Evolutionary conservation across 92 coral and sea anemone genomes (phyloP).

Genomic region (Porites lobata): DNA sequence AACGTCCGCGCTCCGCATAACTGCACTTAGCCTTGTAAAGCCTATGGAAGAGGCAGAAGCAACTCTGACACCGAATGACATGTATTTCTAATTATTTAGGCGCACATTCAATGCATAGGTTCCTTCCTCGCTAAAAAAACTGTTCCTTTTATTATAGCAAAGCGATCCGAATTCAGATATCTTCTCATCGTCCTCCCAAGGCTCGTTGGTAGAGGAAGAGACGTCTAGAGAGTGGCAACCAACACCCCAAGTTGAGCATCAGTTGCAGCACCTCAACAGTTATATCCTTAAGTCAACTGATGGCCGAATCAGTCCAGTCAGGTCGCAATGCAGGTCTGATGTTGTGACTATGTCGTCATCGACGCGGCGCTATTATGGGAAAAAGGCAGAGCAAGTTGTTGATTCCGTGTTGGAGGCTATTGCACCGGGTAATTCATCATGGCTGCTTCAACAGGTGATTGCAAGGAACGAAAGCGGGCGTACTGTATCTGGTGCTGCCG

Average conservation of each 20-base stretch:
- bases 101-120: neutral
- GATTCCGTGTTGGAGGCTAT: slow-evolving; percentile 56
- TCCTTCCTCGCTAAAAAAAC: neutral
- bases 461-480: slow-evolving; percentile 18
- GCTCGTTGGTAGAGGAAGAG: slow-evolving; percentile 36
- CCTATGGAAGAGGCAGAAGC: too few species aligned
- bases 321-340: slow-evolving; percentile 47
- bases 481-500: slow-evolving; percentile 2
- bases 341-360: slow-evolving; percentile 36
- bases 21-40: too few species aligned
- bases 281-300: slow-evolving; percentile 29
- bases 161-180: slow-evolving; percentile 43
- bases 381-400: slow-evolving; percentile 53
- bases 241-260: slow-evolving; percentile 36
- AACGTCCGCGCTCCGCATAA: too few species aligned
- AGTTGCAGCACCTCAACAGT: slow-evolving; percentile 44
- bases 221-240: slow-evolving; percentile 51
- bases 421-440: slow-evolving; percentile 62
- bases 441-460: slow-evolving; percentile 50
- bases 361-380: slow-evolving; percentile 43
- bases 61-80: neutral
- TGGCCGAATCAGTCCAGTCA: slow-evolving; percentile 41
- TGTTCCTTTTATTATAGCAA: slow-evolving; percentile 6
- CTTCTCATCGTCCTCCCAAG: slow-evolving; percentile 34
- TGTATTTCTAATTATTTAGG: neutral